Percentiles rank a stretch among this genome's conserved stretches.
Evolutionary conservation across 2,797 vertebrate genomes (phyloP).

Genomic region (Oryzias sinensis): DNA sequence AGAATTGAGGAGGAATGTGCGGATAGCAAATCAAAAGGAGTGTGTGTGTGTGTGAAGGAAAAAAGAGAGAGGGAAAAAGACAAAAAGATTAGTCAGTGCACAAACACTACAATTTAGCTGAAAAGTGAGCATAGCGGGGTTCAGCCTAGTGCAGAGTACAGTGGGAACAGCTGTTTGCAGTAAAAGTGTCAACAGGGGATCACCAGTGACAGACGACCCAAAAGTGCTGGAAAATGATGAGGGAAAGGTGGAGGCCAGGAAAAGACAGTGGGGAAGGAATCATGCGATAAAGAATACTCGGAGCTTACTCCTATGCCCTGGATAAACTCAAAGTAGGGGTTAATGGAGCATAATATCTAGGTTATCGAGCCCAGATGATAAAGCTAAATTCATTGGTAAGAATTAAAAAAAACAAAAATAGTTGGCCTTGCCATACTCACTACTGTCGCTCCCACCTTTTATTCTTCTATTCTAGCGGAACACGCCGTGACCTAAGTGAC

Average conservation of each 20-base stretch:
- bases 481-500: too few relatives aligned
- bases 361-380: too few relatives aligned
- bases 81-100: constrained; percentile 70
- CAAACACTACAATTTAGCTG: constrained; percentile 50
- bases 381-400: too few relatives aligned
- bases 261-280: constrained; percentile 22
- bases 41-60: constrained; percentile 53
- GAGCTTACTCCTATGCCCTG: background rate
- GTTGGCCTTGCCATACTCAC: too few relatives aligned
- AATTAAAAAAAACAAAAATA: too few relatives aligned
- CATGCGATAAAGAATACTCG: constrained; percentile 35
- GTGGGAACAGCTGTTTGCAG: constrained; percentile 24
- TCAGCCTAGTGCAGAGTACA: constrained; percentile 49
- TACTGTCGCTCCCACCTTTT: too few relatives aligned
- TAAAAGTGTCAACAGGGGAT: constrained; percentile 36
- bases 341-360: background rate
- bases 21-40: constrained; percentile 14
- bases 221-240: constrained; percentile 39
- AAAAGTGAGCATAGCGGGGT: constrained; percentile 60
- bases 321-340: background rate
- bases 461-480: too few relatives aligned
- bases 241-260: constrained; percentile 18
- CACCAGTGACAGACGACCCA: constrained; percentile 18
- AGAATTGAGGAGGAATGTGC: constrained; percentile 29
- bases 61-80: constrained; percentile 65